A percentile compares a stretch with the other conserved stretches of the same genome.
These are phyloP conservation scores for Spinibarbus caldwelli DNA, from an alignment of 2,797 vertebrate species.

Conservation along the genomic window DNA sequence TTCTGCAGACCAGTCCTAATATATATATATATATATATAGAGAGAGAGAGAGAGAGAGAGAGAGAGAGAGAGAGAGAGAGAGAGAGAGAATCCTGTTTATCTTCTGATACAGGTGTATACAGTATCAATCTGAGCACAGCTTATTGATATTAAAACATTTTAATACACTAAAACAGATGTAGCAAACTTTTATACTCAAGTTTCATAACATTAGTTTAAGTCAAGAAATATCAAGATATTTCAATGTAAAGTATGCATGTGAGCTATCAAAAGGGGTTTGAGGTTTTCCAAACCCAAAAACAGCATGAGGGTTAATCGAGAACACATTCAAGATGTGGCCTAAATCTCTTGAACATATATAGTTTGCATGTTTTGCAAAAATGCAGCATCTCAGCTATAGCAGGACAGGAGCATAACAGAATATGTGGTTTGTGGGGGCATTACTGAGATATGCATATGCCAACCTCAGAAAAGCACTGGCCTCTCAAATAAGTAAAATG, in stretches of 20 bases:
- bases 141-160: neutral
- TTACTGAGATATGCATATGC: conserved; percentile 9
- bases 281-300: conserved; percentile 1
- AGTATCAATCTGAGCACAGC: neutral
- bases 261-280: neutral
- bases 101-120: neutral
- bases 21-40: no score
- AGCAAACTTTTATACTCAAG: neutral
- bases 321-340: neutral
- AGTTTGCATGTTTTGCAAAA: neutral
- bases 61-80: no score
- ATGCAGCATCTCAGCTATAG: neutral
- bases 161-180: neutral
- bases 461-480: conserved; percentile 34
- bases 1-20: no score
- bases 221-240: neutral
- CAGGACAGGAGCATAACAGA: conserved; percentile 5
- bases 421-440: conserved; percentile 22
- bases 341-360: neutral
- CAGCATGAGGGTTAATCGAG: neutral
- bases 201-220: neutral
- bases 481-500: neutral
- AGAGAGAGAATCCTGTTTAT: no score
- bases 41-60: no score
- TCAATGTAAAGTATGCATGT: neutral